Evolutionary conservation across 2,113 vertebrate genomes (phyloP).

Genomic region (Pituophis catenifer): DNA sequence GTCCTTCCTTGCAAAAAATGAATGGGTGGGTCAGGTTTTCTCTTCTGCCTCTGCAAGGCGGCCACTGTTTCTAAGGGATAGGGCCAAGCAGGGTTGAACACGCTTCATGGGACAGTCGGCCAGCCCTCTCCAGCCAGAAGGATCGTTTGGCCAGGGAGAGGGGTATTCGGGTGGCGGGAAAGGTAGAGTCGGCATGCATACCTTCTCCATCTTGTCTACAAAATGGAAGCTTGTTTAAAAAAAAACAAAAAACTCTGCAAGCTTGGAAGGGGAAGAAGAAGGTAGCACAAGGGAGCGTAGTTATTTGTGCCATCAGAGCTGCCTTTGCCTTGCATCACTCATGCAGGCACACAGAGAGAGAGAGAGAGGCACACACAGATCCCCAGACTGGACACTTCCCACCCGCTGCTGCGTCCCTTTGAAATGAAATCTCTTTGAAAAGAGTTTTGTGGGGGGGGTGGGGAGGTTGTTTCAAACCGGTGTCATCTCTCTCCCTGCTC

Average conservation of each 20-base stretch:
- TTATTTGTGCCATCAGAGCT: background rate
- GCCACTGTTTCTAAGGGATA: background rate
- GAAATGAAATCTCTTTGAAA: background rate
- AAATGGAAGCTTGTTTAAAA: background rate
- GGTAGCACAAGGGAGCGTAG: background rate
- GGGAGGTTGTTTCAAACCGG: background rate
- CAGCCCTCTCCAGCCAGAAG: background rate
- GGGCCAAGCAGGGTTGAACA: background rate
- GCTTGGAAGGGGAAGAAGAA: background rate
- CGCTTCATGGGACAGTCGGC: background rate
- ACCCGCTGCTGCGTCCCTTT: background rate
- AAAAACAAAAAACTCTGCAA: background rate
- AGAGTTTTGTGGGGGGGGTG: background rate
- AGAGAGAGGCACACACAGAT: too few relatives aligned
- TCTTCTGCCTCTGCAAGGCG: background rate
- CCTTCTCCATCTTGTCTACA: background rate
- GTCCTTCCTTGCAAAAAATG: background rate
- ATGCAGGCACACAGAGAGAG: too few relatives aligned
- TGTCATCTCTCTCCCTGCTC: background rate
- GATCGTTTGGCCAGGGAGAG: background rate
- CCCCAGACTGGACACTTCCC: background rate
- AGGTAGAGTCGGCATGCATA: background rate
- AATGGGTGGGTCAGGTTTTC: background rate
- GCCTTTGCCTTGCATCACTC: background rate
- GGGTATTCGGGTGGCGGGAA: background rate